A percentile compares a stretch with the other conserved stretches of the same genome.
Conservation (phyloP, 2,113 vertebrate species). For the Pseudorhombus dupliciocellatus region DNA sequence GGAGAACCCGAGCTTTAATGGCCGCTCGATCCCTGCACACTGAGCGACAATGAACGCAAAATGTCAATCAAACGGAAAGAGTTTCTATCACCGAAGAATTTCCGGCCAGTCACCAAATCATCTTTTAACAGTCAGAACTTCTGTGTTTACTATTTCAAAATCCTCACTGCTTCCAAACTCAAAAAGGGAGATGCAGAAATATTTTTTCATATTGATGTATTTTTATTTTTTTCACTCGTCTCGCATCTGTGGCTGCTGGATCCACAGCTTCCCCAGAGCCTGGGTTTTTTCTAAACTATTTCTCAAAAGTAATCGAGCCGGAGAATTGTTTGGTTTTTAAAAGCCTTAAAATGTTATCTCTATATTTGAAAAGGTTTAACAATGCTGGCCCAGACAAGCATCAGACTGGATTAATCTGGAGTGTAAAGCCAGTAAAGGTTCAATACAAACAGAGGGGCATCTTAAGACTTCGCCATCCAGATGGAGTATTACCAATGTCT, state of each 20-base stretch:
- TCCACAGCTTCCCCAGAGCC: background rate
- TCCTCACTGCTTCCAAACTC: too few species aligned
- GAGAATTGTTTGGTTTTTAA: background rate
- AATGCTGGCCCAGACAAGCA: background rate
- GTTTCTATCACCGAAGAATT: too few species aligned
- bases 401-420: slow-evolving; percentile 3
- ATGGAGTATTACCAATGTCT: background rate
- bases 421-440: background rate
- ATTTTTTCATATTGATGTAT: too few species aligned
- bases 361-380: background rate
- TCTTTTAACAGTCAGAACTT: too few species aligned
- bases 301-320: background rate
- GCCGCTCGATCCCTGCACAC: background rate
- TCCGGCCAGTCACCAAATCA: too few species aligned
- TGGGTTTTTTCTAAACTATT: too few species aligned
- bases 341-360: background rate
- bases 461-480: background rate
- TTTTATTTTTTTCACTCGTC: too few species aligned
- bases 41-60: background rate
- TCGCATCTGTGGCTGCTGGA: background rate
- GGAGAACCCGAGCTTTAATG: background rate
- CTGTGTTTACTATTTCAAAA: too few species aligned
- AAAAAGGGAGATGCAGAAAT: too few species aligned
- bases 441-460: background rate
- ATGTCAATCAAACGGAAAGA: background rate